These are phyloP conservation scores for Caradrina kadenii DNA, from an alignment of 2,888 invertebrate genomes.

Conservation along the genomic window DNA sequence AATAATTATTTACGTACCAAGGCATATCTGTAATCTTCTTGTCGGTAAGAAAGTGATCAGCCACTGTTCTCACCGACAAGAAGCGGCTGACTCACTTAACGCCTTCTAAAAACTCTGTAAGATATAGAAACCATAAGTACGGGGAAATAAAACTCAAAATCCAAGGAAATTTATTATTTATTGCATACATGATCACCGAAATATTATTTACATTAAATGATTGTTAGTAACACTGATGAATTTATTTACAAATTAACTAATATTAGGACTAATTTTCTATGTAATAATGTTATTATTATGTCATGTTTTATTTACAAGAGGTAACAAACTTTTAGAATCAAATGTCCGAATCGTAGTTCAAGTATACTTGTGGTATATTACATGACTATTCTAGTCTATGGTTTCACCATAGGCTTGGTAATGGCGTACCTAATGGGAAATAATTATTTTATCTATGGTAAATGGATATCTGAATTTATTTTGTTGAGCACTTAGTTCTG, in stretches of 20 bases:
- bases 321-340: slow-evolving; percentile 75
- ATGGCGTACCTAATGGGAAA: slow-evolving; percentile 37
- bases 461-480: slow-evolving; percentile 33
- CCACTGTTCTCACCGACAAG: too few relatives aligned
- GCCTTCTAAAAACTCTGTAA: neutral
- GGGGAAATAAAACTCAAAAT: slow-evolving; percentile 57
- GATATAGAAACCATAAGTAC: neutral
- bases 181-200: slow-evolving; percentile 89
- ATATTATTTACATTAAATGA: slow-evolving; percentile 86
- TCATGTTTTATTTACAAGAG: slow-evolving; percentile 79
- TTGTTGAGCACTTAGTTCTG: neutral
- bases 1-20: too few relatives aligned
- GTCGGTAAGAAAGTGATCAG: too few relatives aligned
- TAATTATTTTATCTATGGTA: slow-evolving; percentile 17
- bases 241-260: slow-evolving; percentile 84
- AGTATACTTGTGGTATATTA: slow-evolving; percentile 69
- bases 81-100: too few relatives aligned
- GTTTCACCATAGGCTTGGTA: slow-evolving; percentile 67
- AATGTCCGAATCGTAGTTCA: slow-evolving; percentile 61
- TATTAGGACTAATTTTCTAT: slow-evolving; percentile 72
- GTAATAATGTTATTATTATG: slow-evolving; percentile 62
- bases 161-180: slow-evolving; percentile 88
- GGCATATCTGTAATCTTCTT: too few relatives aligned
- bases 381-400: slow-evolving; percentile 66
- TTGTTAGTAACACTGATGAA: slow-evolving; percentile 85